These are phyloP conservation scores for Himantopus leucocephalus DNA, from an alignment of 2,113 vertebrate genomes.

Conservation along the genomic window DNA sequence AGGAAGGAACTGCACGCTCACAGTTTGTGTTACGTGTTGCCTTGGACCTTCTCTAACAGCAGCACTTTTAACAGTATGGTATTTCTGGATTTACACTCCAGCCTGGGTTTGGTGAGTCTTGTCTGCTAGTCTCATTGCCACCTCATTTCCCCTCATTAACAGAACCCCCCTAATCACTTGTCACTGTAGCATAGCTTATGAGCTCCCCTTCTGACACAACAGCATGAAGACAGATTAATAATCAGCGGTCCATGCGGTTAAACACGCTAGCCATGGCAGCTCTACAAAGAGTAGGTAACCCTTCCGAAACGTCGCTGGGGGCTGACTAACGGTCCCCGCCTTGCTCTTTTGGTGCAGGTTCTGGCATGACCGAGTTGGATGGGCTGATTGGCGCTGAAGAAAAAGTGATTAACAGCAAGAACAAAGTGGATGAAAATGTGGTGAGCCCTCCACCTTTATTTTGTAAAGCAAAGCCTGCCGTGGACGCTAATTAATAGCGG, in stretches of 20 bases:
- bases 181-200: neutral
- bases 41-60: neutral
- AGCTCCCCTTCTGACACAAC: neutral
- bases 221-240: neutral
- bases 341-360: constrained; percentile 78
- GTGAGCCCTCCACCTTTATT: constrained; percentile 73
- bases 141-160: constrained; percentile 37
- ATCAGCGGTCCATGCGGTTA: neutral
- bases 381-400: constrained; percentile 91
- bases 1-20: neutral
- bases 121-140: constrained; percentile 27
- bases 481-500: neutral
- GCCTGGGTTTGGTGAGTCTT: neutral
- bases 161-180: neutral
- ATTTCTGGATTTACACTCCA: neutral
- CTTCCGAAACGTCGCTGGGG: neutral
- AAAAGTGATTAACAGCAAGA: constrained; percentile 92
- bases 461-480: neutral
- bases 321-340: neutral
- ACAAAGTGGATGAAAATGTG: constrained; percentile 88
- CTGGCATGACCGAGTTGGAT: constrained; percentile 85
- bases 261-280: neutral
- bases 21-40: accelerated
- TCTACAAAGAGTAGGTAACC: neutral
- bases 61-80: neutral